Conservation (phyloP, 53 echinoderm and acorn worm genomes). For the Pentamera pediparva region DNA sequence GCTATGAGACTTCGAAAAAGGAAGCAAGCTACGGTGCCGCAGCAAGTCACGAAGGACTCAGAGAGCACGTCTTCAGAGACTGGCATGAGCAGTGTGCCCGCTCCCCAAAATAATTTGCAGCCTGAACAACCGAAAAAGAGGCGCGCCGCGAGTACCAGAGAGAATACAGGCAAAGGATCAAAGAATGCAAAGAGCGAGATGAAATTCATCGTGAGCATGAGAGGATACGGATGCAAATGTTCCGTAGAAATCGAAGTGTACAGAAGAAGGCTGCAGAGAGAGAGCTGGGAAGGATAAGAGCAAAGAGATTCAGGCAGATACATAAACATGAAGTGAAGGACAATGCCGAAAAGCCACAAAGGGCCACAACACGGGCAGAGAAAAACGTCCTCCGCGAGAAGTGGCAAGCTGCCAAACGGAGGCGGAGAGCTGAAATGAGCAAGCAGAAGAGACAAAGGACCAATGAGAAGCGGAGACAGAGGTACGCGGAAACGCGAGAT, state of each 20-base stretch:
- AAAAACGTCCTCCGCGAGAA: conserved; percentile 13
- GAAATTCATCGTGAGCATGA: neutral
- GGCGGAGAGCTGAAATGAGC: conserved; percentile 18
- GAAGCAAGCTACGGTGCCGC: too few species aligned
- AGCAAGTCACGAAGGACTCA: too few species aligned
- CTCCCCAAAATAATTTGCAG: too few species aligned
- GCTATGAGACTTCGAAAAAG: too few species aligned
- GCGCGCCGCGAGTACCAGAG: too few species aligned
- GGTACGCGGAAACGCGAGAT: conserved; percentile 7
- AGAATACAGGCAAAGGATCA: neutral
- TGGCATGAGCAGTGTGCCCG: too few species aligned
- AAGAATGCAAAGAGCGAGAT: neutral
- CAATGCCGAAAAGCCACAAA: neutral
- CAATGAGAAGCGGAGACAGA: conserved; percentile 33
- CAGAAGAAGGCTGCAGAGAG: neutral
- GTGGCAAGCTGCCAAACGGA: conserved; percentile 19
- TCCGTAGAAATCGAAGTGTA: neutral
- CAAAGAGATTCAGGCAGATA: neutral
- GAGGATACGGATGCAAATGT: neutral
- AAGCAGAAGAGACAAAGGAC: conserved; percentile 26
- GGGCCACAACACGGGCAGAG: neutral
- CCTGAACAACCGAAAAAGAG: too few species aligned
- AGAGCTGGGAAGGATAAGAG: neutral
- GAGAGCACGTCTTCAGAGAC: too few species aligned
- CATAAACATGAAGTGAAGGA: neutral